These are phyloP conservation scores for Phocoena phocoena DNA, from an alignment of 2,113 vertebrate species.

Conservation along the genomic window DNA sequence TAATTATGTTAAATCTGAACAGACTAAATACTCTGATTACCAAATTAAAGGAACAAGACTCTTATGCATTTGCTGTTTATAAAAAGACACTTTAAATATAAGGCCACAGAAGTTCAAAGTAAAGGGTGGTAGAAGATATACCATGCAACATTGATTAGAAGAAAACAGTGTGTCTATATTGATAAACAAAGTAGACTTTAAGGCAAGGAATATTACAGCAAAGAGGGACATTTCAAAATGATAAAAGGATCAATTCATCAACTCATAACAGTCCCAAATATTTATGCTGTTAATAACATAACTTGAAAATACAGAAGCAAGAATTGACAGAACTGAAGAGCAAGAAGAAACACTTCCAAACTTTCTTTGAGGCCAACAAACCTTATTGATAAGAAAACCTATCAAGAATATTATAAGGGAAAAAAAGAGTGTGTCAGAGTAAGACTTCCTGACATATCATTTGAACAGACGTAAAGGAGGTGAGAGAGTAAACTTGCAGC, in stretches of 20 bases:
- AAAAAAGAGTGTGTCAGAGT: not conserved
- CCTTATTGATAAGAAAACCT: not conserved
- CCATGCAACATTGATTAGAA: not conserved
- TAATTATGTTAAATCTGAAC: not conserved
- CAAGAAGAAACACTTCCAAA: not conserved
- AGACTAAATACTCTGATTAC: not conserved
- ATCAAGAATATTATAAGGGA: not conserved
- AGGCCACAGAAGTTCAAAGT: not conserved
- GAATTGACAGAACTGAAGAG: not conserved
- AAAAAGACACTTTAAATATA: slow-evolving; percentile 1
- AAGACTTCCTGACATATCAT: not conserved
- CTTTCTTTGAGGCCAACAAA: not conserved
- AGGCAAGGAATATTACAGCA: not conserved
- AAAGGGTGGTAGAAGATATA: not conserved
- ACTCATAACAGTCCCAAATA: not conserved
- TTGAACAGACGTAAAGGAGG: not conserved
- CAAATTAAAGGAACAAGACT: not conserved
- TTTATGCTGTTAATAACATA: not conserved
- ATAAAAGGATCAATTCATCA: not conserved
- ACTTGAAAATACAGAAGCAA: slow-evolving; percentile 21
- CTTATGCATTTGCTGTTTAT: not conserved
- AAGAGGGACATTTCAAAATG: not conserved
- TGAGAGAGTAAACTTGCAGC: not conserved
- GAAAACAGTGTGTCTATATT: not conserved
- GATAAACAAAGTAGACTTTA: not conserved